Base-by-base conservation (phyloP, 1,140 invertebrate genomes). In the Neuroterus valhalla region DNA sequence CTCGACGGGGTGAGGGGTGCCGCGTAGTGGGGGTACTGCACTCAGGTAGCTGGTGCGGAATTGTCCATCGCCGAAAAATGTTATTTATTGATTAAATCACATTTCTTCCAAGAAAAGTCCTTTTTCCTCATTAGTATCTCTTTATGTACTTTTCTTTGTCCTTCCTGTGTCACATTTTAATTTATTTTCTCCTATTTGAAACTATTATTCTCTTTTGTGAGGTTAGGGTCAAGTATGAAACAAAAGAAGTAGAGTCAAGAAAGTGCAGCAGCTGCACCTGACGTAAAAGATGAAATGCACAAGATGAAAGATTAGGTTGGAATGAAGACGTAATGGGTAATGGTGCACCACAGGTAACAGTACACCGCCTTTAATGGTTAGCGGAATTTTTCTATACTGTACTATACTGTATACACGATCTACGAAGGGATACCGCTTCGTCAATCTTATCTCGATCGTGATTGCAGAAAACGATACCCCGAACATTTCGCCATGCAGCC, bases 251-350 rank as follows among this genome's bases (percentile, higher is more conserved):
- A 62, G 31, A 31, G 21, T 38, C 21, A 6, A 31, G 55, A 15
- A 62, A 62, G 26, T 62, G 15, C 55, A 62, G 15, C 55, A 62
- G 23, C 23, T 62, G 55, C 55, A 62, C 55, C 55, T 62, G 55
- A 62, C 55, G 55, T 62, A 1, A 8, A 38, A 62, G 55, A 62
- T 62, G 31, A 62, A 62, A 62, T 62, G 23, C 14, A 15, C 12
- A 62, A 62, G 55, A 62, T 62, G 55, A 62, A 62, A 62, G 55
- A 62, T 62, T 62, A 62, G 8, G 23, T 62, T 62, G 55, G 55
- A 62, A 62, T 62, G 55, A 62, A 62, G 26, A 62, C 55, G 55
- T 62, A 62, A 62, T 62, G 26, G 23, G 55, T 62, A 62, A 62
- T 38, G 55, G 26, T 62, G 31, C 21, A 38, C 23, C 26, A 23